Evolutionary conservation across 2,797 vertebrate species (phyloP), one percentile per base, ranked within the genome.

Genomic region (Tragelaphus eurycerus): DNA sequence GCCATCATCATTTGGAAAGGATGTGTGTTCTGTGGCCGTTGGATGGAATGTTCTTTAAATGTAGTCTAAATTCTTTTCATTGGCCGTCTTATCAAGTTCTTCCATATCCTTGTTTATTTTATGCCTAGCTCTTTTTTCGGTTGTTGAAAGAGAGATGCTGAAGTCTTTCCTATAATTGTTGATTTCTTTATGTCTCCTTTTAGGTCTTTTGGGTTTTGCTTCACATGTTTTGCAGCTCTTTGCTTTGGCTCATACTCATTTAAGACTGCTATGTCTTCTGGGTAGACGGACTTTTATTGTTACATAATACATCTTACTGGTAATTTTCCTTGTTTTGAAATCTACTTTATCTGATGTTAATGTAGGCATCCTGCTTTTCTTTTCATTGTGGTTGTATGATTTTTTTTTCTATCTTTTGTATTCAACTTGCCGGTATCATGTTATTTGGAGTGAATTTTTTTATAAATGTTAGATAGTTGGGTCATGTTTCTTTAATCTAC

Each of bases 381-480:
- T 95, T 81, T 48, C 3, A 4, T 71, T 88, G 52, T 90, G 52
- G 59, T 83, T 93, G 57, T 46, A 71, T 60, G 31, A 29, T 90
- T 54, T 34, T 50, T 89, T 60, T 93, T 76, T 89, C 60, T 85
- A 23, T 78, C 12, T 92, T 92, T 92, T 92, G 27, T 29, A 54
- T 76, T 94, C 34, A 92, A 34, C 55, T 67, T 78, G 3, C 15
- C n/a, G 86, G 2, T 25, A 21, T 46, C 23, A 78, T 54, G 55
- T 60, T 93, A 85, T 59, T 64, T 93, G 87, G n/a, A 83, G 13
- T 87, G 57, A 88, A 50, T 93, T 95, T 95, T 95, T 34, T 78
- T 9, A 8, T 87, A 78, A 87, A 59, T 2, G n/a, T 16, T 55
- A 92, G 38, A 83, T 83, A 82, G 50, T 62, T 76, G 54, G 55